A percentile compares a stretch with the other conserved stretches of the same genome.
Evolutionary conservation across 2,888 invertebrate species (phyloP).

Genomic region (Clivina fossor): DNA sequence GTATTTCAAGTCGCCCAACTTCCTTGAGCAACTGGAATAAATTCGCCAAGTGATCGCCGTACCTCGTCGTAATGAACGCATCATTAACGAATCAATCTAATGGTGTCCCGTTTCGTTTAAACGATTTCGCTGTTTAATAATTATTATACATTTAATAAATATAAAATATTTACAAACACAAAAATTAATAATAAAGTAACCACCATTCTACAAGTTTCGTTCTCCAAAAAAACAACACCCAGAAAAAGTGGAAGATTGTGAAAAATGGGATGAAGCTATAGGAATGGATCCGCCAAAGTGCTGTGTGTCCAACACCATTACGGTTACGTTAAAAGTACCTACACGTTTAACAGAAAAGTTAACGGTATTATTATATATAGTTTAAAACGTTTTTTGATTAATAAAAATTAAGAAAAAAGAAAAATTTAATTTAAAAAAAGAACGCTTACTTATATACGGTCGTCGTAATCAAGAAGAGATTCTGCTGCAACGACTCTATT

Average conservation of each 20-base stretch:
- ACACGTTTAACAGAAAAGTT: constrained; percentile 29
- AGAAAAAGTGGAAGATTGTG: neutral
- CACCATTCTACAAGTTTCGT: neutral
- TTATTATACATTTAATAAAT: constrained; percentile 6
- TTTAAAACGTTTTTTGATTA: constrained; percentile 35
- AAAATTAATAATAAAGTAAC: constrained; percentile 9
- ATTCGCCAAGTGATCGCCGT: constrained; percentile 46
- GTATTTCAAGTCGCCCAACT: constrained; percentile 99
- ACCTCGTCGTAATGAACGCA: too few relatives aligned
- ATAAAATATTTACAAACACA: constrained; percentile 3
- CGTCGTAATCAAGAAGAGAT: constrained; percentile 23
- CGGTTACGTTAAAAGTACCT: constrained; percentile 32
- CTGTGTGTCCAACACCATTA: constrained; percentile 33
- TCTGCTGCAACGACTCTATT: constrained; percentile 33
- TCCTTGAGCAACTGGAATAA: constrained; percentile 97
- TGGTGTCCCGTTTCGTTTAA: constrained; percentile 21
- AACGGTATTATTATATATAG: constrained; percentile 33
- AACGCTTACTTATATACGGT: constrained; percentile 30
- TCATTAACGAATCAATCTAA: constrained; percentile 8
- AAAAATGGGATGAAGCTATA: neutral
- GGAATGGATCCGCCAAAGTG: constrained; percentile 19
- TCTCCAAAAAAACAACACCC: constrained; percentile 1
- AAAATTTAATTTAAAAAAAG: constrained; percentile 28
- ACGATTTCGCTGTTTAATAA: constrained; percentile 21
- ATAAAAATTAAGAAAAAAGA: constrained; percentile 23